These are phyloP conservation scores for Apis laboriosa DNA, from an alignment of 1,140 invertebrate species.

Conservation along the genomic window DNA sequence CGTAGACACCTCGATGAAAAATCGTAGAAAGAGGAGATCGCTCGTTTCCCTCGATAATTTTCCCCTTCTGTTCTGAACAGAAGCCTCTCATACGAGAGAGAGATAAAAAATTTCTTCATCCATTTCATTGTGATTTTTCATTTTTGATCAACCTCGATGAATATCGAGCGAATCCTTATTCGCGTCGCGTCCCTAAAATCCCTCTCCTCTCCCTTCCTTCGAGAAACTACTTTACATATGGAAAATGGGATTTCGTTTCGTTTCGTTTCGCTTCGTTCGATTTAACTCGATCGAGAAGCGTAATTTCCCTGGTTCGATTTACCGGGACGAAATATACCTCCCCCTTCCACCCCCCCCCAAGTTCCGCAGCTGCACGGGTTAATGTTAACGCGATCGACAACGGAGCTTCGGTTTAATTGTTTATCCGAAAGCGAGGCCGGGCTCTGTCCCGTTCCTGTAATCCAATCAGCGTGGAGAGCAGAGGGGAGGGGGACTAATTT, in stretches of 20 bases:
- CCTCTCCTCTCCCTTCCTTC: no score
- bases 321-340: slow-evolving; percentile 1
- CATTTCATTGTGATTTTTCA: no score
- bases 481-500: not conserved
- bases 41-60: no score
- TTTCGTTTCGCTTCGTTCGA: slow-evolving; percentile 17
- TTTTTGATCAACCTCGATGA: no score
- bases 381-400: slow-evolving; percentile 7
- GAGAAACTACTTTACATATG: not conserved
- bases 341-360: not conserved
- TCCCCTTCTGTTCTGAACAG: no score
- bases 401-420: slow-evolving; percentile 12
- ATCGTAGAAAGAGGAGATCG: not conserved
- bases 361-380: slow-evolving; percentile 3
- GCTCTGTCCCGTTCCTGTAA: not conserved
- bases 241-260: slow-evolving; percentile 10
- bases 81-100: no score
- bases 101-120: no score
- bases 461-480: not conserved
- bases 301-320: slow-evolving; percentile 31
- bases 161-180: not conserved
- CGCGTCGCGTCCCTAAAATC: not conserved
- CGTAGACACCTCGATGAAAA: not conserved
- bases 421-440: not conserved
- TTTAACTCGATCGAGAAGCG: slow-evolving; percentile 32